Evolutionary conservation across 2,113 vertebrate genomes (phyloP), one percentile per base, ranked within the genome.

Genomic region (Mesocricetus auratus): DNA sequence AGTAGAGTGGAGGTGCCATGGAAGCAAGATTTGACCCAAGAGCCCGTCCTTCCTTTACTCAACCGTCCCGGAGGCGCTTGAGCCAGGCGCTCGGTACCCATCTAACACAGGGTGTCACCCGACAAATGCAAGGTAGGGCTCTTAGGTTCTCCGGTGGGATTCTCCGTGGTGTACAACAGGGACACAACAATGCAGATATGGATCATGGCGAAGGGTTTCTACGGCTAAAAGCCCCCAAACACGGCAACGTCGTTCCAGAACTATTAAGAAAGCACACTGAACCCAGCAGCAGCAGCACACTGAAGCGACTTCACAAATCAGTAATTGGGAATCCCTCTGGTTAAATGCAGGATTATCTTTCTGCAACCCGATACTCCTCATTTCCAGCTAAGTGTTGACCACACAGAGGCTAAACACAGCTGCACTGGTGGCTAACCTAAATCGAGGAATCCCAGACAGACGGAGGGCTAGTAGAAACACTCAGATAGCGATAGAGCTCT

Each of bases 11-110:
- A 86, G 2, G 17, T 24, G 3, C 26, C 78, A 69, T 29, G 33
- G 58, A 95, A 90, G 78, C n/a, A 88, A 78, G 87, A 53, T 36
- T 47, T 90, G 56, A 91, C 29, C 56, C 81, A 60, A 73, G 53
- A 74, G 26, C 85, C 42, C 71, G 33, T 68, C 75, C 39, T 78
- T 96, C 73, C 74, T 74, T 90, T 56, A 74, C 22, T 71, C 79
- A 58, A 68, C 94, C 50, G 56, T 78, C 81, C 79, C 66, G 33
- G 26, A 60, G 53, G 33, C 68, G 39, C 78, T 50, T 86, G 39
- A 82, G 68, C 36, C 79, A 91, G 39, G 68, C 36, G 73, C 53
- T 77, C 53, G 62, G 13, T 73, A 77, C 31, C 29, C 29, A 60
- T 26, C 77, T 82, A 79, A 79, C 24, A 26, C 2, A 58, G 60